Evolutionary conservation across 2,113 vertebrate species (phyloP).

Genomic region (Callospermophilus lateralis): DNA sequence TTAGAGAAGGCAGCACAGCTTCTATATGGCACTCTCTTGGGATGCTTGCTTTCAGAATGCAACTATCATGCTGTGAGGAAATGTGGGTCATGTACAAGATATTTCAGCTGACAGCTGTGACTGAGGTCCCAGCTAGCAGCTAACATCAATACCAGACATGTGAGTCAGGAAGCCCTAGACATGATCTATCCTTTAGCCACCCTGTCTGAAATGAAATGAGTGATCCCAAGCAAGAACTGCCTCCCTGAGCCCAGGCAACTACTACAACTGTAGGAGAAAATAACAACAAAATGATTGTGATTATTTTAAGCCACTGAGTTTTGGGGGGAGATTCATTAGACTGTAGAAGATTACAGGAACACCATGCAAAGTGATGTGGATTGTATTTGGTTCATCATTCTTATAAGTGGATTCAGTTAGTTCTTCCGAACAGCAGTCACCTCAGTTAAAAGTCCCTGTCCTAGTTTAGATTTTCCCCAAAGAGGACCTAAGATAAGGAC

Average conservation of each 20-base stretch:
- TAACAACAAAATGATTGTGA: neutral
- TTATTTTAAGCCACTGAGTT: neutral
- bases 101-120: neutral
- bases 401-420: neutral
- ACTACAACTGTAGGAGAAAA: neutral
- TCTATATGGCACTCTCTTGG: neutral
- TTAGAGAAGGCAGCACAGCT: neutral
- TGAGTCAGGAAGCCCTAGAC: neutral
- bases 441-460: neutral
- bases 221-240: neutral
- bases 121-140: neutral
- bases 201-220: neutral
- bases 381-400: slow-evolving; percentile 21
- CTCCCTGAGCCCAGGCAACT: neutral
- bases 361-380: neutral
- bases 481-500: neutral
- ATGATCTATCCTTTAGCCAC: neutral
- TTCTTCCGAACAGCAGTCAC: neutral
- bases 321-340: neutral
- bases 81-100: neutral
- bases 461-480: neutral
- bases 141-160: neutral
- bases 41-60: neutral
- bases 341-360: neutral
- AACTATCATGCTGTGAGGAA: neutral